Base-by-base conservation (phyloP, 1,140 invertebrate species). In the Eriocheir sinensis region DNA sequence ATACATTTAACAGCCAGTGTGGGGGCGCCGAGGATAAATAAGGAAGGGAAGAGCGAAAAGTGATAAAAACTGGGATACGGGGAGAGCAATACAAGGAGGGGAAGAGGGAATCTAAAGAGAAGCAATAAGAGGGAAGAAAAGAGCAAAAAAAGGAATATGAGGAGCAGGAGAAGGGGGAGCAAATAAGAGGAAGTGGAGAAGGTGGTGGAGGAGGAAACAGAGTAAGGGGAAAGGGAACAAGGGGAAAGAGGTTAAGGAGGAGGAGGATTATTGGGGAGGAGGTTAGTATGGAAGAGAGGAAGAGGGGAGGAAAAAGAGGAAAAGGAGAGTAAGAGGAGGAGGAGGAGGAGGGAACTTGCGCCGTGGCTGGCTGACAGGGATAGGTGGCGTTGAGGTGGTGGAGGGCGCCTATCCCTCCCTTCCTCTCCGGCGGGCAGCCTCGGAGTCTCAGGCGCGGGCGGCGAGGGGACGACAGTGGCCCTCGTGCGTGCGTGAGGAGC, bases 181-280 rank as follows among this genome's bases (percentile, higher is more conserved):
- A n/a, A n/a, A n/a, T n/a, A n/a, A n/a, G n/a, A n/a, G n/a, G n/a
- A n/a, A n/a, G n/a, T n/a, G n/a, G n/a, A n/a, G n/a, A n/a, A 85
- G 48, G 89, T 60, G 34, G 89, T 32, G 89, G 89, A 90, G 48
- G 89, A 90, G 30, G 89, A 72, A 48, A 53, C 44, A n/a, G 60
- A 85, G 81, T 30, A 38, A 34, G 81, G 36, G 34, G 81, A 85
- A 30, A 48, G 60, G 34, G 89, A 60, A 44, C 44, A 90, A 34
- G 89, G 60, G 30, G 89, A 72, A 48, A 53, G 85, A 38, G 32
- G 85, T 38, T 86, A 86, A 30, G 9, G 38, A 38, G 34, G 85
- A 8, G 53, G 12, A 27, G 12, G 53, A n/a, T n/a, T n/a, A n/a
- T n/a, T n/a, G n/a, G n/a, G n/a, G n/a, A n/a, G n/a, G n/a, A n/a